A percentile compares a stretch with the other conserved stretches of the same genome.
These are phyloP conservation scores for Cyclophora punctaria DNA, from an alignment of 2,888 invertebrate genomes.

Conservation along the genomic window DNA sequence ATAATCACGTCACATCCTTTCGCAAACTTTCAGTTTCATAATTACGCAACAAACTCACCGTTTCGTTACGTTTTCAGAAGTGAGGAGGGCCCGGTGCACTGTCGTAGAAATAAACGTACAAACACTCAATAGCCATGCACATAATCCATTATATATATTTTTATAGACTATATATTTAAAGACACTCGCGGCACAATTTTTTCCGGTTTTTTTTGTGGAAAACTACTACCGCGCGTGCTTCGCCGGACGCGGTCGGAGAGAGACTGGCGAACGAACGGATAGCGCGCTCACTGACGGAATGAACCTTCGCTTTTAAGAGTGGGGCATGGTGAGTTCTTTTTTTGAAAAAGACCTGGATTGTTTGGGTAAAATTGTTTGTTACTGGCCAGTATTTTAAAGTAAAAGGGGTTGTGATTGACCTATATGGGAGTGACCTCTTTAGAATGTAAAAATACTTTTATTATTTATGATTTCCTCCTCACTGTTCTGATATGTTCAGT, in stretches of 20 bases:
- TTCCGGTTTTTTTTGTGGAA: conserved; percentile 46
- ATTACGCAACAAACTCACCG: conserved; percentile 39
- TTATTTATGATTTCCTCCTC: too few species aligned
- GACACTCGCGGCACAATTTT: conserved; percentile 66
- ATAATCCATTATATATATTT: conserved; percentile 55
- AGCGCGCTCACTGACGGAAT: conserved; percentile 38
- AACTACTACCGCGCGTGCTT: conserved; percentile 64
- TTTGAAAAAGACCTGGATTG: conserved; percentile 9
- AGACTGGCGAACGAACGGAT: conserved; percentile 45
- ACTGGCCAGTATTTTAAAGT: too few species aligned
- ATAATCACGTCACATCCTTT: conserved; percentile 21
- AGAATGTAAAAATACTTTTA: too few species aligned
- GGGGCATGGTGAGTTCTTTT: conserved; percentile 31
- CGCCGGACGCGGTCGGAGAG: conserved; percentile 55
- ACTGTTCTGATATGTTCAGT: too few species aligned
- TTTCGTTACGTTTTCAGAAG: conserved; percentile 21
- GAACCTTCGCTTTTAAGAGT: conserved; percentile 64
- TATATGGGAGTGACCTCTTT: too few species aligned
- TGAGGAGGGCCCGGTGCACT: conserved; percentile 60
- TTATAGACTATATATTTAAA: conserved; percentile 5
- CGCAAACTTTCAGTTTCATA: conserved; percentile 43
- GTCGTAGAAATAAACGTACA: conserved; percentile 48
- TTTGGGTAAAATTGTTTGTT: too few species aligned
- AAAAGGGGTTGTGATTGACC: too few species aligned
- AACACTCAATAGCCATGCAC: conserved; percentile 66